A percentile compares a stretch with the other conserved stretches of the same genome.
These are phyloP conservation scores for Drosophila navojoa DNA, from an alignment of 1,140 invertebrate genomes.

Conservation along the genomic window DNA sequence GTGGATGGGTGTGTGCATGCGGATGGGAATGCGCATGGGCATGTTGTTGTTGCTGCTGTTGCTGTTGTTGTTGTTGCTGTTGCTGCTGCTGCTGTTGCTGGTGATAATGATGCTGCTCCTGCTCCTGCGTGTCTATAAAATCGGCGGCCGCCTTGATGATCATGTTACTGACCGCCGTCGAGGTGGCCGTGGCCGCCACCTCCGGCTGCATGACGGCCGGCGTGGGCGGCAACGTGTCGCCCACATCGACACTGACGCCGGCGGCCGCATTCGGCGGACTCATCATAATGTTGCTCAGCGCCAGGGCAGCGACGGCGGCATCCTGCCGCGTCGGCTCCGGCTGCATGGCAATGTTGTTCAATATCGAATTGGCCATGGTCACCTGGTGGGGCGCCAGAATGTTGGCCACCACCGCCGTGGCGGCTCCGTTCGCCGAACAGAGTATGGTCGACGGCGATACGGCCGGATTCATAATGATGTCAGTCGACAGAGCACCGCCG, in stretches of 20 bases:
- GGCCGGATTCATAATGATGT: constrained; percentile 87
- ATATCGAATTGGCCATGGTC: constrained; percentile 81
- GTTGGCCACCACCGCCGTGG: constrained; percentile 85
- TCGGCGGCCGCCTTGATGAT: constrained; percentile 87
- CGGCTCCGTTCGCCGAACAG: constrained; percentile 76
- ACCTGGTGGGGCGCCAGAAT: constrained; percentile 80
- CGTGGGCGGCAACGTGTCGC: constrained; percentile 81
- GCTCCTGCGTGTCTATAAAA: constrained; percentile 85
- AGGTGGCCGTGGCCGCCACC: constrained; percentile 84
- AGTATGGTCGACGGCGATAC: constrained; percentile 86
- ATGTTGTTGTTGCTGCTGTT: constrained; percentile 81
- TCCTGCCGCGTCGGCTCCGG: constrained; percentile 79
- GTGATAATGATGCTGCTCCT: constrained; percentile 74
- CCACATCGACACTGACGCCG: constrained; percentile 82
- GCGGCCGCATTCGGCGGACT: constrained; percentile 63
- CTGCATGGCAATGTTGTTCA: constrained; percentile 82
- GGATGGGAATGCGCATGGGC: constrained; percentile 14
- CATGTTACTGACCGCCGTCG: constrained; percentile 88
- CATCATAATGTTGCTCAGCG: constrained; percentile 83
- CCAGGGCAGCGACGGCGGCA: constrained; percentile 72
- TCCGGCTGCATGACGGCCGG: constrained; percentile 63
- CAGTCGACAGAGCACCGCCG: constrained; percentile 84
- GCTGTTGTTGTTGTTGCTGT: constrained; percentile 71
- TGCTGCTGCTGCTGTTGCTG: constrained; percentile 43
- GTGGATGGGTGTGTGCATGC: constrained; percentile 1